Base-by-base conservation (phyloP, 2,888 invertebrate genomes). In the Poecilobothrus nobilitatus region DNA sequence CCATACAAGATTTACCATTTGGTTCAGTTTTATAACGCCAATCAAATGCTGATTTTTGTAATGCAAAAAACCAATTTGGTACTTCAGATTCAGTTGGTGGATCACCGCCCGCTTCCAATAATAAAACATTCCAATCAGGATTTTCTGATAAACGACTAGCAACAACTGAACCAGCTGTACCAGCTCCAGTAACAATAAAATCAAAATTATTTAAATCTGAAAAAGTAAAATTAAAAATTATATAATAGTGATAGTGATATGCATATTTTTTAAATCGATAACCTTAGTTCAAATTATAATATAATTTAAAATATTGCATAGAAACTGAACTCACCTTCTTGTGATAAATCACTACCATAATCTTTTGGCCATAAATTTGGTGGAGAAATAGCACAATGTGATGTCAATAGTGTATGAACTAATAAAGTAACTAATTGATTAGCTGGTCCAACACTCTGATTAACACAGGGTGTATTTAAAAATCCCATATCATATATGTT, bases 361-460 rank as follows among this genome's bases (percentile, higher is more conserved):
- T 88, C 88, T 12, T 76, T 74, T 0, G 89, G 89, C 83, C 88
- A 88, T 2, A 82, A 70, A 1, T 81, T 81, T 66, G 83, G 80
- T 0, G 83, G 81, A 0, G 83, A 81, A 12, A 88, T 74, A 0
- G 83, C 81, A 73, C 89, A 89, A 73, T 88, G 87, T 0, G 87
- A 85, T 0, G 84, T 78, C 15, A 89, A 74, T 34, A 90, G 76
- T 0, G 85, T 82, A 72, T 87, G 86, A 37, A 90, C 74, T 0
- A 88, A 78, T 1, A 86, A 82, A 1, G 82, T 76, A 69, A 90
- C 87, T 68, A 88, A 65, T 77, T 74, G 83, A 20, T 76, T 77
- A 5, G 74, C 73, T 4, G 74, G 7, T 1, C 81, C 81, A 6
- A 75, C 71, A 65, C 75, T 77, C 7, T 73, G 72, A 18, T 72